These are phyloP conservation scores for Sinocyclocheilus maitianheensis DNA, from an alignment of 2,113 vertebrate species.

Conservation along the genomic window DNA sequence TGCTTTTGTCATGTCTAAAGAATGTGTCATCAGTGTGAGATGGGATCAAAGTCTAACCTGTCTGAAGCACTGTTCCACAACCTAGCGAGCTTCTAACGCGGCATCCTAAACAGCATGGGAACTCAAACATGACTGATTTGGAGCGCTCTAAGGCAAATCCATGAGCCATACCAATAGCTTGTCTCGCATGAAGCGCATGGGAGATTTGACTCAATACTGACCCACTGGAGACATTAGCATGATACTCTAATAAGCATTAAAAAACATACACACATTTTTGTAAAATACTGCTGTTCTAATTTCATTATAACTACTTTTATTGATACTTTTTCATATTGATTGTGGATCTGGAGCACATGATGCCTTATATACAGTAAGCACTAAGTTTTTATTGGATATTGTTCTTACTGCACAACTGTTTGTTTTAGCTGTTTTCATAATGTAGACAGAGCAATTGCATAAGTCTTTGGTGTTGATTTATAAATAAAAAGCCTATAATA, in stretches of 20 bases:
- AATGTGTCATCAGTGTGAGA: slow-evolving; percentile 20
- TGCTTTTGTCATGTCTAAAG: slow-evolving; percentile 40
- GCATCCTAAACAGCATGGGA: background rate
- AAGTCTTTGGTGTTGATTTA: too few species aligned
- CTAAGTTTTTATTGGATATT: background rate
- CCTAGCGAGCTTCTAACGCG: background rate
- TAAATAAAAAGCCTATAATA: too few species aligned
- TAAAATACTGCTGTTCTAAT: background rate
- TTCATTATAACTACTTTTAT: background rate
- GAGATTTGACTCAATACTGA: background rate
- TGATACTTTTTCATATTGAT: background rate
- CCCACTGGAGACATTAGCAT: background rate
- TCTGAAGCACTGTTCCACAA: background rate
- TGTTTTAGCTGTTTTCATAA: too few species aligned
- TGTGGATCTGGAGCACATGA: background rate
- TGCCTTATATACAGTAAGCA: background rate
- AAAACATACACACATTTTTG: background rate
- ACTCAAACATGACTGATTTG: background rate
- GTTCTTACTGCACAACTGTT: background rate
- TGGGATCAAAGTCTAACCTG: slow-evolving; percentile 31
- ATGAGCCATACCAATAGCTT: background rate
- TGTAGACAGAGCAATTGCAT: too few species aligned
- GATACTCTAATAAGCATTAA: background rate
- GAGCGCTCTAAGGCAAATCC: background rate
- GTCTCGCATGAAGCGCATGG: background rate